Base-by-base conservation (phyloP, 2,797 vertebrate species). In the Argyrosomus regius region DNA sequence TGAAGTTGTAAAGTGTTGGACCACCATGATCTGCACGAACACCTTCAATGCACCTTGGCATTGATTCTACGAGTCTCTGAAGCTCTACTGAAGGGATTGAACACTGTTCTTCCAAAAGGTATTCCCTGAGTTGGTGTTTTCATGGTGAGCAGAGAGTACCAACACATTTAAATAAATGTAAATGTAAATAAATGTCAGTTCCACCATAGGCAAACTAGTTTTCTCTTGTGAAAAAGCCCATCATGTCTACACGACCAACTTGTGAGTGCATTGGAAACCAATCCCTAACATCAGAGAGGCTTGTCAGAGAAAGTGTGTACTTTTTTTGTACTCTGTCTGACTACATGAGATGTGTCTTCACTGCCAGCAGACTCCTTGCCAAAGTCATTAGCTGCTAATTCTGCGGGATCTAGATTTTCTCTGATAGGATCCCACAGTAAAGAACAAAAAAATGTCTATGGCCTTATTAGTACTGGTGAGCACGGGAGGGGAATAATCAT, bases 371-470 rank as follows among this genome's bases (percentile, higher is more conserved):
- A 39, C 72, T 46, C 71, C 60, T 57, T 80, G 83, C 87, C 86
- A 87, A 80, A 81, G 83, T 90, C 87, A 89, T 86, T 80, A 89
- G 80, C 74, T 66, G 73, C 72, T 87, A 84, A 87, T 87, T 89
- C 71, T 70, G 66, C 62, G 48, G 68, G 60, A 75, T 82, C 77
- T 91, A 73, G 76, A 88, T 90, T 88, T 85, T 58, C 78, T 65
- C 50, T 48, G 78, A 93, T 85, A 88, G 78, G 54, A 81, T 46
- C 58, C 71, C 14, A 73, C 28, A 70, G 66, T n/a, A n/a, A 68
- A 61, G 52, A 72, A 81, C 45, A 72, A 82, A 81, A 59, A 16
- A 20, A 22, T 3, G 8, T 52, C 70, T 57, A 35, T 48, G 31
- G 12, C 6, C 56, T 26, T 41, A 22, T 35, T 74, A 71, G 52